Evolutionary conservation across 2,113 vertebrate species (phyloP), one percentile per base, ranked within the genome.

Genomic region (Pimephales promelas): DNA sequence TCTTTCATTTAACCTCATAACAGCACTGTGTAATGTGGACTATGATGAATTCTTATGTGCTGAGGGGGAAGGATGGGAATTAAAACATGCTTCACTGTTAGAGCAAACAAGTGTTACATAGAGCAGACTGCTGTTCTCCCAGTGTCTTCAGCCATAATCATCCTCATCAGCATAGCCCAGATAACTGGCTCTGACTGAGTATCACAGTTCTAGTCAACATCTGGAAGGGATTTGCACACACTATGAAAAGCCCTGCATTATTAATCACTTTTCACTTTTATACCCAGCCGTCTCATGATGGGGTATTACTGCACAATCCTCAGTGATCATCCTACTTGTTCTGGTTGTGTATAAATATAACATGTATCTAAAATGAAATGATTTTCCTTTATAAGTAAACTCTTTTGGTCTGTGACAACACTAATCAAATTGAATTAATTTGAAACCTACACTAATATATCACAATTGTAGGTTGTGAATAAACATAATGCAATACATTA

Each of bases 241-340:
- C 64, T 49, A 34, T 36, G 13, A 79, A 34, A 54, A 59, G 14
- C 28, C 2, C 52, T 82, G 26, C 73, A 72, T 86, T 86, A 79
- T 82, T 83, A 83, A 83, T 86, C 66, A 49, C 26, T 34, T 7
- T 11, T 82, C 68, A 34, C n/a, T 45, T 34, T 40, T 70, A 40
- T 14, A 70, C 34, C 34, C 26, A 34, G n/a, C 36, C 24, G 81
- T 52, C n/a, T 31, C 47, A 26, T 43, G 28, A n/a, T 77, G 45
- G 20, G 16, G 16, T 66, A 20, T 2, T 52, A 5, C 3, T 75
- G 18, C 49, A 45, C 22, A 26, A 2, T 20, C 61, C 74, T 52
- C 45, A 10, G 62, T 84, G 74, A 70, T 43, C 45, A 6, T 62
- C 1, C 36, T 62, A 56, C 10, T n/a, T 76, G 26, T 54, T 5